Evolutionary conservation across 2,888 invertebrate genomes (phyloP).

Genomic region (Vanessa cardui): DNA sequence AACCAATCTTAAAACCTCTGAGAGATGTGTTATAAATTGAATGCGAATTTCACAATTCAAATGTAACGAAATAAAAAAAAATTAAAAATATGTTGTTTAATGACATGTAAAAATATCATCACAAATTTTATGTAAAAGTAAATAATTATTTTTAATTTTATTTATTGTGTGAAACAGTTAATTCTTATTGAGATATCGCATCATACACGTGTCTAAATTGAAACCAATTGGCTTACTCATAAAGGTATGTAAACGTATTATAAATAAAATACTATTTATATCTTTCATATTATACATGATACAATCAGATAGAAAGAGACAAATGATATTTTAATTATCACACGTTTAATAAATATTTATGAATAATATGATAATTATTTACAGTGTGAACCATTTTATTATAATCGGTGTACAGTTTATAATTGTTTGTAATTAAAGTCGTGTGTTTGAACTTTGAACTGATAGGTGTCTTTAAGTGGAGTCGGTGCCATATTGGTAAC

Average conservation of each 20-base stretch:
- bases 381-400: neutral
- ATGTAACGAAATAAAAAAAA: no score
- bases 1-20: no score
- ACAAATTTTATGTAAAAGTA: no score
- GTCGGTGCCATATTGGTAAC: slow-evolving; percentile 13
- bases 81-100: no score
- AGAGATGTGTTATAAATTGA: no score
- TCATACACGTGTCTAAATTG: neutral
- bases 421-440: neutral
- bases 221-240: neutral
- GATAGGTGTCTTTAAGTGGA: slow-evolving; percentile 10
- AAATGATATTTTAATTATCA: neutral
- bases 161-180: neutral
- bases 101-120: no score
- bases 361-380: slow-evolving; percentile 11
- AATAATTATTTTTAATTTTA: no score
- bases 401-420: neutral
- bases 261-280: neutral
- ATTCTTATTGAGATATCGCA: neutral
- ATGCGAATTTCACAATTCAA: no score
- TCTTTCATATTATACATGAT: no score
- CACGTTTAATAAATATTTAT: neutral
- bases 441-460: neutral
- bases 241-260: neutral
- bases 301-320: neutral